These are phyloP conservation scores for Neuroscelio doddi DNA, from an alignment of 2,888 invertebrate species.

Conservation along the genomic window DNA sequence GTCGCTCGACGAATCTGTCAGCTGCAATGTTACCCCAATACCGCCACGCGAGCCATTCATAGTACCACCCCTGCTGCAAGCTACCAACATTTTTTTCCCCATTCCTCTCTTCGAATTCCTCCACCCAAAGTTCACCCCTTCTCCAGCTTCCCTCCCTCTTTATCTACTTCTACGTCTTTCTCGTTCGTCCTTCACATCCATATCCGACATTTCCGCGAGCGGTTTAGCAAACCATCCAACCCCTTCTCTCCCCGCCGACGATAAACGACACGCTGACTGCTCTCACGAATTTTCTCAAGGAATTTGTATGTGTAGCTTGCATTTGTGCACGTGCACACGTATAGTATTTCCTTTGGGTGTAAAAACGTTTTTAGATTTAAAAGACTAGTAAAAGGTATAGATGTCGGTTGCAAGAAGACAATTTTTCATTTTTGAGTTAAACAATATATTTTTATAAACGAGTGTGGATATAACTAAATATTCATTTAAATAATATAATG, in stretches of 20 bases:
- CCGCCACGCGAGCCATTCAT: slow-evolving; percentile 42
- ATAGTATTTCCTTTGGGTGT: too few relatives aligned
- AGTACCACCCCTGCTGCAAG: slow-evolving; percentile 27
- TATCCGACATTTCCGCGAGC: slow-evolving; percentile 20
- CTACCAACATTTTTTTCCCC: slow-evolving; percentile 32
- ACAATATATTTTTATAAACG: too few relatives aligned
- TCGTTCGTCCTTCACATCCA: slow-evolving; percentile 26
- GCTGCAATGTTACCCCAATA: slow-evolving; percentile 31
- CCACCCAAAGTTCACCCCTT: slow-evolving; percentile 13
- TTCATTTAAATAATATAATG: too few relatives aligned
- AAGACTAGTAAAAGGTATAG: too few relatives aligned
- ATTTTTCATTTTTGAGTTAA: too few relatives aligned
- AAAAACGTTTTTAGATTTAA: too few relatives aligned
- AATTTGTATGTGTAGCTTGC: too few relatives aligned
- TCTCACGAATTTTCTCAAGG: too few relatives aligned
- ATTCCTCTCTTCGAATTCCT: slow-evolving; percentile 6
- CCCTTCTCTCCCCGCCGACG: background rate
- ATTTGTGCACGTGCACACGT: too few relatives aligned
- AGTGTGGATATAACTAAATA: too few relatives aligned
- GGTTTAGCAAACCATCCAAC: slow-evolving; percentile 14
- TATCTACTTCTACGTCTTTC: slow-evolving; percentile 10
- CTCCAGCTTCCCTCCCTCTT: slow-evolving; percentile 8
- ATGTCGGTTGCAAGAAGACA: too few relatives aligned
- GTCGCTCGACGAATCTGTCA: slow-evolving; percentile 26
- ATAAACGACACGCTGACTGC: too few relatives aligned